Base-by-base conservation (phyloP, 37 sponge, comb jelly and placozoan species). In the Axinella damicornis region DNA sequence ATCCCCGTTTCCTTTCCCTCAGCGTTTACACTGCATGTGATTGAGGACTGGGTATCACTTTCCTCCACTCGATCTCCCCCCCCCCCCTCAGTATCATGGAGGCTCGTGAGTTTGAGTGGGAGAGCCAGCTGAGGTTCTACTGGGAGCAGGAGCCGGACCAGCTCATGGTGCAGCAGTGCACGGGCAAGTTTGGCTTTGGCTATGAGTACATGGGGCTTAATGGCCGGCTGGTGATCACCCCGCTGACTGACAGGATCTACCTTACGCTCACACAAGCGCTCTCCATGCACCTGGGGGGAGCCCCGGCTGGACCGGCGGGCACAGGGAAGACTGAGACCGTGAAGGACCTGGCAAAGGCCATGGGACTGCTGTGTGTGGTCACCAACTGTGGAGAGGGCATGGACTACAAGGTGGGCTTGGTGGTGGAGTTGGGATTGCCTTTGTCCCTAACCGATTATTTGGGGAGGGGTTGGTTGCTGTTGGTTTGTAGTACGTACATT, bases 131-230 rank as follows among this genome's bases (percentile, higher is more conserved):
- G 78, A 73, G 99, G 69, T 99, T 99, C 94, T 99, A 99, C 89
- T 99, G 99, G 99, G 94, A 95, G 83, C 85, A 89, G 61, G 92
- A 95, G 17, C 76, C 73, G 21, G 99, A 99, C 71, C 85, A 94
- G 40, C 86, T 99, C 75, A 69, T 88, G 9, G 88, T 95, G 16
- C 76, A 84, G 25, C 99, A 99, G 88, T 99, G 99, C 82, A 99
- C 99, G 21, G 99, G 99, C 0, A 66, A 67, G 37, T 99, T 97
- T 83, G 94, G 94, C 56, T 99, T 97, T 59, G 99, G 99, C 4
- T 99, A 95, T 71, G 99, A 99, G 88, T 99, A 99, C 96, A 99
- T 99, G 99, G 99, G 99, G 14, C 97, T 99, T 21, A 99, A 99
- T 39, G 97, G 99, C 1, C 81, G 97, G 24, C 90, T 97, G 21